These are phyloP conservation scores for Melanerpes formicivorus DNA, from an alignment of 2,113 vertebrate genomes.

Conservation along the genomic window DNA sequence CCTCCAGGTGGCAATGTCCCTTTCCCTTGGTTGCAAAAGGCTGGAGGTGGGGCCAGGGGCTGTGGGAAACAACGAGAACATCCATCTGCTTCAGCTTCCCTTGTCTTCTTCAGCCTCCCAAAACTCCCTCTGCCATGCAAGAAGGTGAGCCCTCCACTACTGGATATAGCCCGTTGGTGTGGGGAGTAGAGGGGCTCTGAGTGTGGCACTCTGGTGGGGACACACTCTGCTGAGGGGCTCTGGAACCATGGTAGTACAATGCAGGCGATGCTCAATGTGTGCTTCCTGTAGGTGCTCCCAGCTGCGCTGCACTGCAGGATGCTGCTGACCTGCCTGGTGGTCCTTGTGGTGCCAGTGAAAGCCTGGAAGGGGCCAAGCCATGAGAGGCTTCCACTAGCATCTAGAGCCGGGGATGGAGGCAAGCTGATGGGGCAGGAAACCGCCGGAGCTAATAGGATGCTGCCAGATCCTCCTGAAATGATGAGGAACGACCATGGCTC, in stretches of 20 bases:
- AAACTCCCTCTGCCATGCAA: accelerated
- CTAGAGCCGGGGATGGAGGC: accelerated
- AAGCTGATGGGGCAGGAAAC: neutral
- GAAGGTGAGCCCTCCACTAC: accelerated
- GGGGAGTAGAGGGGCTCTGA: accelerated
- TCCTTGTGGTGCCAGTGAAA: neutral
- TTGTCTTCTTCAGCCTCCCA: neutral
- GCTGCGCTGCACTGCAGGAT: accelerated
- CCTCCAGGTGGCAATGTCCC: accelerated
- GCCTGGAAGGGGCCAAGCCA: neutral
- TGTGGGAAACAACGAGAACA: neutral
- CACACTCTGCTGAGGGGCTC: accelerated
- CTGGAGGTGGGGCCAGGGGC: neutral
- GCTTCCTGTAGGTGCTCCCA: accelerated
- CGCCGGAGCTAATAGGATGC: neutral
- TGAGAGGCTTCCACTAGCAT: accelerated
- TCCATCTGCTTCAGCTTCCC: neutral
- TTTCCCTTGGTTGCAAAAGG: neutral
- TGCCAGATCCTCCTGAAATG: neutral
- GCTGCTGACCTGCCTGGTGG: constrained; percentile 74
- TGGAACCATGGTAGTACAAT: neutral
- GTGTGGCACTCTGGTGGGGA: neutral
- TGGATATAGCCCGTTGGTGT: accelerated
- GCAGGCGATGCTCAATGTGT: accelerated
- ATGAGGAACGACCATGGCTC: neutral